These are phyloP conservation scores for Orthonyx spaldingii DNA, from an alignment of 2,113 vertebrate genomes.

Conservation along the genomic window DNA sequence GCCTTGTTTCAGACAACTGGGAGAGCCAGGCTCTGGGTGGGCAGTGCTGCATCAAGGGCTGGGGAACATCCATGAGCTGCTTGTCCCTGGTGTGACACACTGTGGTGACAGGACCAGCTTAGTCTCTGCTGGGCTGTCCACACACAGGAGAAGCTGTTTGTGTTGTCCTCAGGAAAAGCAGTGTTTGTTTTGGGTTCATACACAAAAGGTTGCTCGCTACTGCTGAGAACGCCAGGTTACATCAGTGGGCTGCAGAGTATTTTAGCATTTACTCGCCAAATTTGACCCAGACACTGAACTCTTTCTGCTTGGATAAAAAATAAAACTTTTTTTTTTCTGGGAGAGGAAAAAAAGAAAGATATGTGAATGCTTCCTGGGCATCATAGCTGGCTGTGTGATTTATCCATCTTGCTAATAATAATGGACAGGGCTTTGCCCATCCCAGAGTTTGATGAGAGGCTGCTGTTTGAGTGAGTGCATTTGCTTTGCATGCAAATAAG, in stretches of 20 bases:
- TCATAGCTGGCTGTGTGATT: background rate
- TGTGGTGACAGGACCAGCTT: background rate
- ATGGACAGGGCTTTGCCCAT: background rate
- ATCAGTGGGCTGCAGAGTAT: background rate
- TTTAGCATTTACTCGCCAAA: background rate
- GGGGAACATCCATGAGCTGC: background rate
- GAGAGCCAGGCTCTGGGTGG: background rate
- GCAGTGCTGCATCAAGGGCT: background rate
- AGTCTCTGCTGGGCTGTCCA: background rate
- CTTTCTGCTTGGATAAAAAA: background rate
- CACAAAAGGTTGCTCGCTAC: accelerated
- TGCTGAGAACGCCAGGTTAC: background rate
- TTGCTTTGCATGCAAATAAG: conserved; percentile 27
- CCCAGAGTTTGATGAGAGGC: background rate
- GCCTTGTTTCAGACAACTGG: background rate
- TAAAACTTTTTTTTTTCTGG: background rate
- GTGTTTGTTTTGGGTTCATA: background rate
- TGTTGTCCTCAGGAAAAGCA: background rate
- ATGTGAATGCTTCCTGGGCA: background rate
- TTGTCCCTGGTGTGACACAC: background rate
- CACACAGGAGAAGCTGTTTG: background rate
- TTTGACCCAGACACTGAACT: background rate
- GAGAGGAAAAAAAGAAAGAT: background rate
- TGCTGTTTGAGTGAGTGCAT: background rate
- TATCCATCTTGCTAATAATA: background rate